Evolutionary conservation across 2,797 vertebrate genomes (phyloP), one percentile per base, ranked within the genome.

Genomic region (Triplophysa bombifrons): DNA sequence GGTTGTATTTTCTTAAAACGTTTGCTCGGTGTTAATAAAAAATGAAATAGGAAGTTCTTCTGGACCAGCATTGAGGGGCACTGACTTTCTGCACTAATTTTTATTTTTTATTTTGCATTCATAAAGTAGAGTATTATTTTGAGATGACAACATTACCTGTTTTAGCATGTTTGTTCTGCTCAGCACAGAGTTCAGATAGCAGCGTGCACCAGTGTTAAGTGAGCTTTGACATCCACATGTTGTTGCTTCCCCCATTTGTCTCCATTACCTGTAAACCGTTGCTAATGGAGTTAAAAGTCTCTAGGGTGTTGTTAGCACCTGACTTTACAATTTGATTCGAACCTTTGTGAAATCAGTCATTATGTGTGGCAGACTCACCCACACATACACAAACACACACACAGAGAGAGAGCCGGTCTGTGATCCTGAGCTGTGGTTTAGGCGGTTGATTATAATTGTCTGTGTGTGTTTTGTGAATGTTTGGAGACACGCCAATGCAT

Each of bases 221-320:
- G 46, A 72, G 17, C 74, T 25, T 63, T 64, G 64, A 65, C 65
- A 64, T 55, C 41, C 30, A 63, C 69, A 6, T 53, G 6, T 73
- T 66, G 60, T 61, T 51, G 79, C 27, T 66, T 55, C 30, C 27
- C 60, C 68, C 61, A 74, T 80, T 72, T 65, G 74, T 84, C 70
- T 77, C 64, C 38, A 77, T 84, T 84, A 81, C 34, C 25, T 13
- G 63, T 74, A 76, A 72, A 44, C 58, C 68, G 60, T 64, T 69
- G 64, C 30, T 70, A 81, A 83, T 83, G 74, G 64, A 78, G 25
- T 78, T 38, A 48, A 81, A 46, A 69, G 53, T 78, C 81, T 67
- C 70, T 14, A 63, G 74, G 69, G 69, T 69, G 74, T 69, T 76
- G 70, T 84, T 76, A 81, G 50, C 79, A 64, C 64, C 64, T 68